phyloP scores from a whole-genome alignment of 2,888 invertebrate genomes.

The Caenorhabditis becei region DNA sequence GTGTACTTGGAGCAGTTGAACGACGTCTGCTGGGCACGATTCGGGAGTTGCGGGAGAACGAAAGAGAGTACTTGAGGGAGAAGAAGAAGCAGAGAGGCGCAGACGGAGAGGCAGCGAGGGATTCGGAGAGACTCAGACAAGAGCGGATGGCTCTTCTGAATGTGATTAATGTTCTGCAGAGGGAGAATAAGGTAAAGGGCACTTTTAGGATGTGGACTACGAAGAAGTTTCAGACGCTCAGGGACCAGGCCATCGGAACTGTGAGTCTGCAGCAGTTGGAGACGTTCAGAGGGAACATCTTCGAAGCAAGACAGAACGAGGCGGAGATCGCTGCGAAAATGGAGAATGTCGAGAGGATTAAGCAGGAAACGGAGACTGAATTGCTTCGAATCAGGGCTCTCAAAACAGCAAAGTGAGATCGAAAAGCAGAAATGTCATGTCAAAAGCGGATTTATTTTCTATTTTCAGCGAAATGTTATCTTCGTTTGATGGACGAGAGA shows the following conservation, averaged over 20 bases:
- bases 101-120: conserved; percentile 44
- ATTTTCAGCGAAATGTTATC: conserved; percentile 42
- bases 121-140: conserved; percentile 29
- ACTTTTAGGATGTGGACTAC: neutral
- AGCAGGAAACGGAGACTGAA: conserved; percentile 38
- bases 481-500: conserved; percentile 30
- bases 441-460: no score
- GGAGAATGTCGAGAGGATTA: conserved; percentile 25
- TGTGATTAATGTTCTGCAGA: conserved; percentile 54
- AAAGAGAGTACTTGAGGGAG: conserved; percentile 66
- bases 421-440: neutral
- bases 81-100: conserved; percentile 54
- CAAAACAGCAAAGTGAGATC: conserved; percentile 26
- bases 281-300: conserved; percentile 36
- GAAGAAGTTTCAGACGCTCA: conserved; percentile 31
- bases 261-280: conserved; percentile 60
- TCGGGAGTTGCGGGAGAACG: conserved; percentile 74
- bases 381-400: conserved; percentile 32
- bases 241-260: conserved; percentile 55
- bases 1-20: conserved; percentile 75
- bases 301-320: conserved; percentile 43
- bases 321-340: conserved; percentile 12
- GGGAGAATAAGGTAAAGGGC: conserved; percentile 57
- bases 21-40: conserved; percentile 76
- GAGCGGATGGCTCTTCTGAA: conserved; percentile 52